phyloP scores from a whole-genome alignment of 2,113 vertebrate species.

The Edolisoma coerulescens region DNA sequence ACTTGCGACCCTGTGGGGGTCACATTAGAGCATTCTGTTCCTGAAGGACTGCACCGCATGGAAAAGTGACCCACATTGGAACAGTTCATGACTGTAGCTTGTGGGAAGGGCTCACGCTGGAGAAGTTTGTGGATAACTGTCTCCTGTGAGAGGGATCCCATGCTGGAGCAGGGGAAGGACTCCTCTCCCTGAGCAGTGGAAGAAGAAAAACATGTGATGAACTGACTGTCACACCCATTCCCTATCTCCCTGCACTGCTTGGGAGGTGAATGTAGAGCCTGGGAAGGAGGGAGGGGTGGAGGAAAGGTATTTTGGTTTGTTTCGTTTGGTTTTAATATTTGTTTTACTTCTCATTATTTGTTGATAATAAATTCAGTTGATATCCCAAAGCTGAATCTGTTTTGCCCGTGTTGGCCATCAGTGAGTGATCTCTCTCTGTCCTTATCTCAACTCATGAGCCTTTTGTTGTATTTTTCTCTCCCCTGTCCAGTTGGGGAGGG shows the following conservation, averaged over 20 bases:
- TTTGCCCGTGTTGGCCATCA: neutral
- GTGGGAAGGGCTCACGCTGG: neutral
- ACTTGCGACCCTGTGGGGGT: neutral
- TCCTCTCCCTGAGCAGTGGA: neutral
- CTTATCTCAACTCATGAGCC: neutral
- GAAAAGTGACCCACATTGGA: neutral
- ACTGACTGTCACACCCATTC: neutral
- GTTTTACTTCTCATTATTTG: neutral
- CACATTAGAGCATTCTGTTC: neutral
- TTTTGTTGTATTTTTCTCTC: neutral
- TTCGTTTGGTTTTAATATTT: neutral
- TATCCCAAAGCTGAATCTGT: accelerated
- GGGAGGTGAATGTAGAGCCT: neutral
- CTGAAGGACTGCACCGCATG: neutral
- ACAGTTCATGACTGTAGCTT: neutral
- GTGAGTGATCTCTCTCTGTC: neutral
- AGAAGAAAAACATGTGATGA: neutral
- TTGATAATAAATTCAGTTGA: neutral
- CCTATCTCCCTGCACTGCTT: neutral
- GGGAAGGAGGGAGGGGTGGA: neutral
- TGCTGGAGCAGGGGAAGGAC: neutral
- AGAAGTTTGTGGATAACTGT: neutral
- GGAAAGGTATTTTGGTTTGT: neutral
- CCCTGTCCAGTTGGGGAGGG: neutral
- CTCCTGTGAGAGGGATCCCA: neutral